Conservation (phyloP, 1,140 invertebrate genomes). For the Teleogryllus occipitalis region DNA sequence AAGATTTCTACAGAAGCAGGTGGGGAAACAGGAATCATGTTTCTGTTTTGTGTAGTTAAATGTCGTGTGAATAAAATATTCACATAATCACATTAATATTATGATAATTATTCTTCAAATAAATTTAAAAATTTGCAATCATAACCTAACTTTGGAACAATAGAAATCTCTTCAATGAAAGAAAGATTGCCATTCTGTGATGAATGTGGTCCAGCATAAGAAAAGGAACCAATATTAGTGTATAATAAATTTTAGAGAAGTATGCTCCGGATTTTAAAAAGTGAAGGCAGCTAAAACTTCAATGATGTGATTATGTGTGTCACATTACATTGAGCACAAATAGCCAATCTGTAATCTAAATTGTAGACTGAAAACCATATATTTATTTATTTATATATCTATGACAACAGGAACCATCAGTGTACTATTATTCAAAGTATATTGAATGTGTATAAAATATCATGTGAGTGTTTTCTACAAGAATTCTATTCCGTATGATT, state of each 20-base stretch:
- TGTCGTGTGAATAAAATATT: neutral
- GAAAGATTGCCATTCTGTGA: too few relatives aligned
- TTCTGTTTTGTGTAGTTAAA: neutral
- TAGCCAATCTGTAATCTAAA: constrained; percentile 1
- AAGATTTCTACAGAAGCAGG: neutral
- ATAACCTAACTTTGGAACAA: too few relatives aligned
- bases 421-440: neutral
- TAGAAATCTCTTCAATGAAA: too few relatives aligned
- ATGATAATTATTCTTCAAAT: too few relatives aligned
- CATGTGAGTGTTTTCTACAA: neutral
- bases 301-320: neutral
- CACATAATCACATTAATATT: neutral
- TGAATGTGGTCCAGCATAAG: too few relatives aligned
- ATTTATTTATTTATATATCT: neutral
- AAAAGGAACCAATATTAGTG: too few relatives aligned
- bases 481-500: neutral
- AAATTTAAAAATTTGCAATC: too few relatives aligned
- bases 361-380: neutral
- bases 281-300: neutral
- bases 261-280: neutral
- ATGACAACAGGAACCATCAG: neutral
- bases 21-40: neutral
- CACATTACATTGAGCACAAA: neutral
- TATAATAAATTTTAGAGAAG: too few relatives aligned
- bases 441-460: neutral